Conservation (phyloP, 2,888 invertebrate genomes). For the Smittia aterrima region DNA sequence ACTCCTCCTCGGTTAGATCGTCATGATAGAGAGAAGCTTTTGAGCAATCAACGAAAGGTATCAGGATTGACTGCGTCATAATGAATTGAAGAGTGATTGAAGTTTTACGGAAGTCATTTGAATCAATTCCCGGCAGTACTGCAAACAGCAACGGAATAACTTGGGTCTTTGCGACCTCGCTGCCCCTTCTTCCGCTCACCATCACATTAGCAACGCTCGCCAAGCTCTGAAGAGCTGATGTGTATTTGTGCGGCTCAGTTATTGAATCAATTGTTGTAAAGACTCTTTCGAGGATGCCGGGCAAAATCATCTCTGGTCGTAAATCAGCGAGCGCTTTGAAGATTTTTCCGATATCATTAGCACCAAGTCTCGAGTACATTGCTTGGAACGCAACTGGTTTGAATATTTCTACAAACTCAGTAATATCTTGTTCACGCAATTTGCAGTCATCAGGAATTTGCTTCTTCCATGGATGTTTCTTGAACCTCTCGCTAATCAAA, state of each 20-base stretch:
- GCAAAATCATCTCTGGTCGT: conserved; percentile 78
- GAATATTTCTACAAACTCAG: conserved; percentile 73
- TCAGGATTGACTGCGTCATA: conserved; percentile 70
- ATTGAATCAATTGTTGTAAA: conserved; percentile 78
- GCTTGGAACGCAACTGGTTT: conserved; percentile 73
- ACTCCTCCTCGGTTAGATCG: conserved; percentile 75
- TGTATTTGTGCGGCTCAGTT: conserved; percentile 83
- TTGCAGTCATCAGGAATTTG: conserved; percentile 54
- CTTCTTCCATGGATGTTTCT: conserved; percentile 53
- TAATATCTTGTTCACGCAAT: conserved; percentile 76
- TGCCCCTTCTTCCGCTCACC: conserved; percentile 49
- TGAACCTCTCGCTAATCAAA: conserved; percentile 51
- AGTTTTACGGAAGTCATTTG: conserved; percentile 79
- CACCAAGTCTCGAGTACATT: conserved; percentile 72
- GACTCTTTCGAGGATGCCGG: conserved; percentile 76
- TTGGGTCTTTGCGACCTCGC: conserved; percentile 5
- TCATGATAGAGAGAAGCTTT: conserved; percentile 65
- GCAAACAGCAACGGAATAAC: conserved; percentile 55
- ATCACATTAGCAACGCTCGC: conserved; percentile 67
- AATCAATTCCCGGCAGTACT: conserved; percentile 83
- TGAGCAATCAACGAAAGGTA: conserved; percentile 84
- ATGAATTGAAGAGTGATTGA: conserved; percentile 76
- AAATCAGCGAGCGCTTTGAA: conserved; percentile 74
- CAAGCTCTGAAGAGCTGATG: conserved; percentile 69
- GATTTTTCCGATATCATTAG: conserved; percentile 63